Base-by-base conservation (phyloP, 1,140 invertebrate genomes). In the Arion vulgaris region DNA sequence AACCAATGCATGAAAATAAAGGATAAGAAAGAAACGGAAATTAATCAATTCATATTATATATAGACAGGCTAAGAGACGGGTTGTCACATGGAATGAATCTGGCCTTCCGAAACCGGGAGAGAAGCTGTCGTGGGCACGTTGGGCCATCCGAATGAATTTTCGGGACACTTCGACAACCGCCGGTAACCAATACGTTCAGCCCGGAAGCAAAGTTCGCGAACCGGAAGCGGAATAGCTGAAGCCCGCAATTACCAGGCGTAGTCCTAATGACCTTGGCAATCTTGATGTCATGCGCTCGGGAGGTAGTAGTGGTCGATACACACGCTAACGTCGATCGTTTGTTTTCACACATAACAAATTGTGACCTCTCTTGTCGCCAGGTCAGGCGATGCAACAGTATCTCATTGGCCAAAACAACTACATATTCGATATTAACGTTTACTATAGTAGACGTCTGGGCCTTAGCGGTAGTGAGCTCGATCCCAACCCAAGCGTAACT, bases 201-300 rank as follows among this genome's bases (percentile, higher is more conserved):
- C 51, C 73, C 73, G 73, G 73, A 75, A 75, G 73, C 45, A 34
- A 75, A 75, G 73, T n/a, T 75, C 73, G 73, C 73, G 73, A 75
- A 75, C 73, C 73, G 73, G 73, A 75, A 75, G 49, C 39, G 73
- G 49, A 75, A 75, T 75, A 28, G 73, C 73, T 32, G 73, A 75
- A 75, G 73, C 73, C 73, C 73, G 73, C 73, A 75, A 75, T 75
- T 75, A 75, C 73, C 45, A 75, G 73, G 73, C 73, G 73, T 49
- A 51, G 45, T 49, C 73, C 45, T 75, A 75, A 75, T 75, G 73
- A 75, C 73, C 73, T 75, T 17, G 45, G 73, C 73, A 75, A 75
- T 75, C 73, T 75, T 75, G 73, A 75, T 75, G 73, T 75, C 73
- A 75, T 75, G 73, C 73, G 32, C 23, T 5, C 41, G n/a, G 41